Base-by-base conservation (phyloP, 2,888 invertebrate genomes). In the Calliopum simillimum region DNA sequence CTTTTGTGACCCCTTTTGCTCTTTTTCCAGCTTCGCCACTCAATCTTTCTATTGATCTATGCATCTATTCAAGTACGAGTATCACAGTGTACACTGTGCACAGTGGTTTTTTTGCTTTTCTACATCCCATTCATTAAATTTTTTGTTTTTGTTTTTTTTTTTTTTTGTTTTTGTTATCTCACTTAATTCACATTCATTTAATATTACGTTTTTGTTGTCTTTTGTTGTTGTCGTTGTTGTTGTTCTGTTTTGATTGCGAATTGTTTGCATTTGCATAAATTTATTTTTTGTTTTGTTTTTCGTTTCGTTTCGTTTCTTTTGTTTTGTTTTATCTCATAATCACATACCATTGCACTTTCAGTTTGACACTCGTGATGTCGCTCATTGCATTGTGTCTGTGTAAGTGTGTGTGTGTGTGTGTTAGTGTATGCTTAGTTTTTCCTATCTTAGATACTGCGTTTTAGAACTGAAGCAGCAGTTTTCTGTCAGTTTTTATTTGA, bases 231-330 rank as follows among this genome's bases (percentile, higher is more conserved):
- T 33, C 8, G 63, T n/a, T 25, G 13, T 49, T 51, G 23, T 23
- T 49, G 47, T 63, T 33, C 21, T 63, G 63, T 49, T 63, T 63
- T 63, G 63, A 63, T 63, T 63, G n/a, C 49, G 63, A 63, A 63
- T 33, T 46, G 63, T 33, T 49, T 49, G 63, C 49, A 49, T 63
- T 63, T 63, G 63, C 63, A 63, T 63, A 49, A 14, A 63, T 63
- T 63, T 63, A 16, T 49, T 49, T 25, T 33, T 19, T 2, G 16
- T 23, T 33, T 33, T 13, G n/a, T 58, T 33, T 58, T 58, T 23
- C 41, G 4, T 14, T 53, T 13, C 4, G 14, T 53, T 14, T 53
- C 19, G 53, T 51, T 33, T 33, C 8, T 33, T 2, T 6, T 33
- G 4, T 3, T 33, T 33, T 33, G 8, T 4, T 33, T 33, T 33